phyloP scores from a whole-genome alignment of 1,140 invertebrate genomes.

The Listronotus oregonensis region DNA sequence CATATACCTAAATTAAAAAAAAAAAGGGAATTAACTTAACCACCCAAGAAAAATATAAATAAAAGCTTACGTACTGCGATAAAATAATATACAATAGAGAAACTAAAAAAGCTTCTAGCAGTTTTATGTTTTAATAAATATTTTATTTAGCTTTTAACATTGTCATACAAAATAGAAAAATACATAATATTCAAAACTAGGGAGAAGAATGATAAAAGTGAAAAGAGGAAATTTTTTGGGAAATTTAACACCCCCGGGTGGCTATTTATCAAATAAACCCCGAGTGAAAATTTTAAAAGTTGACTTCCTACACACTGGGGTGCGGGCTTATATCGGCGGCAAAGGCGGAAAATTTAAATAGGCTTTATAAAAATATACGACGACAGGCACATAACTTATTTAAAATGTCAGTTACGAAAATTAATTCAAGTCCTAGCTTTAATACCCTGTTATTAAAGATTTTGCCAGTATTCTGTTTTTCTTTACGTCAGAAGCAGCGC shows the following conservation, averaged over 20 bases:
- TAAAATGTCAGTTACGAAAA: slow-evolving; percentile 54
- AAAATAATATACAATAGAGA: too few relatives aligned
- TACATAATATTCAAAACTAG: not conserved
- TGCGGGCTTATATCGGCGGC: slow-evolving; percentile 36
- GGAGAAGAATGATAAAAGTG: slow-evolving; percentile 10
- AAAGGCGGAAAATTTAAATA: slow-evolving; percentile 49
- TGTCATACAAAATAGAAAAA: too few relatives aligned
- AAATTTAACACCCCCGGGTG: slow-evolving; percentile 46
- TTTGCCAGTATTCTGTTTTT: slow-evolving; percentile 42
- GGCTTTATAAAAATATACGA: slow-evolving; percentile 55
- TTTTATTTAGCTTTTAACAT: too few relatives aligned
- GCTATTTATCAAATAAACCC: slow-evolving; percentile 48
- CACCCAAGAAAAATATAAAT: too few relatives aligned
- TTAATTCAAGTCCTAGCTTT: slow-evolving; percentile 52
- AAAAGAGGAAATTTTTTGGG: slow-evolving; percentile 2
- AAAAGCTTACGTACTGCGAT: too few relatives aligned
- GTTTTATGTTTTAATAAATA: too few relatives aligned
- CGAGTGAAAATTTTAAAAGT: slow-evolving; percentile 36
- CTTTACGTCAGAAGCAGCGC: slow-evolving; percentile 48
- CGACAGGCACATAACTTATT: slow-evolving; percentile 55
- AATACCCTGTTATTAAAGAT: slow-evolving; percentile 49
- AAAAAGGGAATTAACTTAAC: too few relatives aligned
- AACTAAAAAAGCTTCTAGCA: too few relatives aligned
- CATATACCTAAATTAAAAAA: too few relatives aligned
- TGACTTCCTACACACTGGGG: slow-evolving; percentile 33